Base-by-base conservation (phyloP, 2,797 vertebrate genomes). In the Thalassophryne amazonica region DNA sequence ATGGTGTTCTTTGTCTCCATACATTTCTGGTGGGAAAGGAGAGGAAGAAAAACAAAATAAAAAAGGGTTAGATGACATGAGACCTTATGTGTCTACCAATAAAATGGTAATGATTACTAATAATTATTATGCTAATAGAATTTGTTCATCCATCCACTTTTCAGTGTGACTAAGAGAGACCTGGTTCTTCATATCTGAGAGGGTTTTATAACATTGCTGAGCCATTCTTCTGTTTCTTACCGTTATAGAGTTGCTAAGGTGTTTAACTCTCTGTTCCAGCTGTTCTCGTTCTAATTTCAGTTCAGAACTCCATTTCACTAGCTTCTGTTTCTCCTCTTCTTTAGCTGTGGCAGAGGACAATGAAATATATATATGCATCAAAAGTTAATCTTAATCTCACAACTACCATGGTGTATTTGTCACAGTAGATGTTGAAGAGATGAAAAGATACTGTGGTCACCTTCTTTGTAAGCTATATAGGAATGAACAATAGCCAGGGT, bases 391-490 rank as follows among this genome's bases (percentile, higher is more conserved):
- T 60, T 21, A 31, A 12, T 9, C 0, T 49, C 39, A 7, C 10
- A 21, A 12, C 1, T 0, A 20, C 25, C 10, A 10, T 1, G 0
- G 30, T 0, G 4, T 7, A 0, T 15, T 1, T 0, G 9, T 3
- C 18, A 6, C 4, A 0, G 3, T 4, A 3, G 35, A 18, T 0
- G 1, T 2, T 1, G 0, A 2, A 12, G 8, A 6, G 10, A 4
- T 15, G n/a, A 7, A 4, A 2, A 8, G 0, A 16, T 14, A 4
- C 0, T 1, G 8, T 4, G 1, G 8, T 60, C 91, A 98, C 97
- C 97, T 95, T 97, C 95, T 95, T 98, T 99, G 91, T 99, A 99
- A 24, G 97, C 97, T 46, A 99, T 99, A 89, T 99, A 99, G 69
- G 97, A 99, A 93, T 99, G 97, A 75, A 99, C 97, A 34, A 99